Evolutionary conservation across 2,797 vertebrate genomes (phyloP), one percentile per base, ranked within the genome.

Genomic region (Pelochelys cantorii): DNA sequence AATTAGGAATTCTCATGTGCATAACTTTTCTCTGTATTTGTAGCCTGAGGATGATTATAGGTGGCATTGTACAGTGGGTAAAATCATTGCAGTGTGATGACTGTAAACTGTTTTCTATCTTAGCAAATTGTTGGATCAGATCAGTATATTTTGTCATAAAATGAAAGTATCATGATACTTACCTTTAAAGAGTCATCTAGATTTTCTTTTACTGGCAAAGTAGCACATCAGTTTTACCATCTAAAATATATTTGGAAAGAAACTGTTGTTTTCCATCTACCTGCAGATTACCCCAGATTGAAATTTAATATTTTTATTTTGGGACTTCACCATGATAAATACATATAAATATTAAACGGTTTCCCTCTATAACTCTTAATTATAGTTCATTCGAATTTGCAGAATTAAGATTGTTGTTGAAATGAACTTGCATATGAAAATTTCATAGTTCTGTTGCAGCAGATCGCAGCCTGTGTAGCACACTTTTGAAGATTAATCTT

Each of bases 301-400:
- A 25, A 87, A 85, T 29, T 23, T 25, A 55, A 85, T 13, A 10
- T 29, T 11, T 91, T 81, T 74, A 11, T 42, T 87, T 62, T 83
- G 87, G 9, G 79, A 48, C 77, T 5, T 42, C 74, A 79, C 37
- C 57, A 68, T 55, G 20, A n/a, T 31, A 13, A 56, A 52, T 68
- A 29, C 1, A 18, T 48, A 11, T 42, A 84, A 62, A 7, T 1
- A 17, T 81, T 25, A 5, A 62, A 71, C 1, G 1, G 3, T 84
- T 87, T 81, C 62, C 18, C 22, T 12, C 9, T 52, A 27, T 1
- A 0, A 59, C n/a, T 71, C 79, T 68, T 52, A 78, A 55, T 59
- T 54, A 27, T 48, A 48, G 4, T 83, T 80, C 60, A 42, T 37
- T 78, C 2, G 34, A 5, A 56, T 55, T 75, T 52, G 54, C 85